Base-by-base conservation (phyloP, 2,888 invertebrate genomes). In the Papilio gigon region DNA sequence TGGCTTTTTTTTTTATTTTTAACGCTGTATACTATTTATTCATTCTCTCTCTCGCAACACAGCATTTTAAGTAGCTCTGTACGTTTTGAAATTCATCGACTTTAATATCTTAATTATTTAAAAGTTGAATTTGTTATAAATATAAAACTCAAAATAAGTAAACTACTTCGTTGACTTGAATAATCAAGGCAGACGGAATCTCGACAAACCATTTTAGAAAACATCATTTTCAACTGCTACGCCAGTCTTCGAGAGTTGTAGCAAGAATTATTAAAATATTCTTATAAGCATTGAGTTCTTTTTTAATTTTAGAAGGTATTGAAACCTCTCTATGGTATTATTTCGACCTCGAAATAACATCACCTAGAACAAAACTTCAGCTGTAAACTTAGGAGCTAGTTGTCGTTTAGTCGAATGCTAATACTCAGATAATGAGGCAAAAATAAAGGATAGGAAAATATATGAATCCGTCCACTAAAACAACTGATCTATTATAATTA, bases 1-100 rank as follows among this genome's bases (percentile, higher is more conserved):
- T 65, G 68, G 33, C 22, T 56, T 56, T 50, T 47, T 56, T 56
- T 50, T 56, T 53, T 53, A 53, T 53, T 53, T 56, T 60, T 60
- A 60, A 60, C 60, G 40, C 60, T 27, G 53, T 56, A 30, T 53
- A 53, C 53, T 56, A 56, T 56, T 22, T 37, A 37, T 14, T 27
- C 22, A 40, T 60, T 40, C 37, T 44, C n/a, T n/a, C n/a, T n/a
- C n/a, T 5, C 27, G 30, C 22, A 44, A 62, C 9, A 61, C 40
- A 40, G 42, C 44, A 44, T 62, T 62, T 44, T 62, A 44, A 42
- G 42, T 44, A 60, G 60, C 37, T 60, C 40, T 27, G 53, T 30
- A 30, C 30, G n/a, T 60, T 37, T 60, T n/a, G 25, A 60, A 60
- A 40, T 27, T 25, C 59, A 37, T 37, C 14, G 14, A 37, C 22